Percentiles rank a stretch among this genome's conserved stretches.
phyloP scores from a whole-genome alignment of 2,113 vertebrate genomes.

The Silurus meridionalis region DNA sequence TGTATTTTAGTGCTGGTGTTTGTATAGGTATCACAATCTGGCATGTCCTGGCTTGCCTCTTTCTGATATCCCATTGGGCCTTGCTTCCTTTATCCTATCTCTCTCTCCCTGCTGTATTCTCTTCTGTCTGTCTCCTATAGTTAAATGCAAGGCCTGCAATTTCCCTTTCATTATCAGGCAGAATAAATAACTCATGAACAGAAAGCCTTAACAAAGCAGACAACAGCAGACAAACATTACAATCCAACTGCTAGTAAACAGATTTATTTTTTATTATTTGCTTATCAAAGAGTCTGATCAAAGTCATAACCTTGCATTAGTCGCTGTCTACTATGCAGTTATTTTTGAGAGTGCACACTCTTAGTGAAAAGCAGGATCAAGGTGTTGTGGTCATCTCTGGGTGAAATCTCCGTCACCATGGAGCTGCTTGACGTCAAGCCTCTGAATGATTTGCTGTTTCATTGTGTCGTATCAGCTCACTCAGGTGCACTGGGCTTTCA shows the following conservation, averaged over 20 bases:
- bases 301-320: constrained; percentile 22
- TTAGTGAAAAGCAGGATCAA: constrained; percentile 33
- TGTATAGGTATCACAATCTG: constrained; percentile 39
- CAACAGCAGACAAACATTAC: constrained; percentile 34
- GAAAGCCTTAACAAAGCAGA: constrained; percentile 38
- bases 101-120: neutral
- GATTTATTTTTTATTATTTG: neutral
- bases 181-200: constrained; percentile 41
- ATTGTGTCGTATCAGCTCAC: constrained; percentile 39
- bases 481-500: constrained; percentile 40
- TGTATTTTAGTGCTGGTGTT: neutral
- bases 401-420: constrained; percentile 64
- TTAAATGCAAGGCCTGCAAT: constrained; percentile 43
- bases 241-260: constrained; percentile 45
- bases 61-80: constrained; percentile 35
- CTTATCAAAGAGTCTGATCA: constrained; percentile 33
- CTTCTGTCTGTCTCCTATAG: constrained; percentile 26
- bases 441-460: constrained; percentile 50
- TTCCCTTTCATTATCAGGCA: constrained; percentile 40
- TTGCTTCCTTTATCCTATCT: constrained; percentile 14
- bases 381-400: constrained; percentile 47
- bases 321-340: neutral
- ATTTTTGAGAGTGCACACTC: constrained; percentile 39
- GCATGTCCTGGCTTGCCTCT: constrained; percentile 47
- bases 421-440: constrained; percentile 62